phyloP scores from a whole-genome alignment of 1,140 invertebrate genomes.

The Sinella curviseta region DNA sequence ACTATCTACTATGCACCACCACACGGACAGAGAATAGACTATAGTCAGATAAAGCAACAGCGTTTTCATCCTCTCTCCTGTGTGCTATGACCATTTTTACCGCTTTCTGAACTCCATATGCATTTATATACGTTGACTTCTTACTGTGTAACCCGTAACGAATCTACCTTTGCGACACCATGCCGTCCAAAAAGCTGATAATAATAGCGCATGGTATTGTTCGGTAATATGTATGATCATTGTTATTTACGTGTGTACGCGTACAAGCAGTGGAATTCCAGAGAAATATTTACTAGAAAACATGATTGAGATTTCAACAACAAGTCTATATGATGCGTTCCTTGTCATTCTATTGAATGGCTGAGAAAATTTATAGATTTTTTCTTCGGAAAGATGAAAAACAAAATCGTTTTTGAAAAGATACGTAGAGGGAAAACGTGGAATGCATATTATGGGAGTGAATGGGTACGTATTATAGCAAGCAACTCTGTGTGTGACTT shows the following conservation, averaged over 20 bases:
- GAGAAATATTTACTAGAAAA: not conserved
- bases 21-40: not conserved
- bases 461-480: not conserved
- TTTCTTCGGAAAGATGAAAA: constrained; percentile 18
- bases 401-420: not conserved
- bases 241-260: not conserved
- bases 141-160: constrained; percentile 7
- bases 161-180: constrained; percentile 8
- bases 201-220: not conserved
- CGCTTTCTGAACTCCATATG: not conserved
- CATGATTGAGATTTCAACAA: constrained; percentile 24
- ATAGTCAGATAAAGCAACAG: not conserved
- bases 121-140: not conserved
- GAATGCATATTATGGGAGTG: not conserved
- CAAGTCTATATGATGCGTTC: not conserved
- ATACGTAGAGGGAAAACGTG: not conserved
- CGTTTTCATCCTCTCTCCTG: not conserved
- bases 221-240: not conserved
- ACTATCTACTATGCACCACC: not conserved
- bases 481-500: constrained; percentile 21
- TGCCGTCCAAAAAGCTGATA: not conserved
- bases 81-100: not conserved
- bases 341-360: constrained; percentile 3
- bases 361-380: constrained; percentile 16
- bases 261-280: not conserved